Conservation (phyloP, 2,888 invertebrate genomes). For the Ceramica pisi region DNA sequence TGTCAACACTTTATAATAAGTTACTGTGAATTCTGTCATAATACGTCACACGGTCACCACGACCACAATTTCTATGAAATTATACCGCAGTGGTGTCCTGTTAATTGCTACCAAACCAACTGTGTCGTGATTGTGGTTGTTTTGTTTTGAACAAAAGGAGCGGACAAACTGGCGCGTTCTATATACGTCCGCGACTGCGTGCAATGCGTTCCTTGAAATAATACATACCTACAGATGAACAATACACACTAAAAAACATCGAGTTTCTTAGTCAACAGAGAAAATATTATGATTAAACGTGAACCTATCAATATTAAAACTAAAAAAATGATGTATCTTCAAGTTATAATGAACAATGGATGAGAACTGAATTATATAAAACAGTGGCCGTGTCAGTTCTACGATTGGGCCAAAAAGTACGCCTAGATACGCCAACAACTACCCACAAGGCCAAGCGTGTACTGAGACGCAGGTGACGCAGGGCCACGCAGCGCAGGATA, state of each 20-base stretch:
- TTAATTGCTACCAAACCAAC: constrained; percentile 19
- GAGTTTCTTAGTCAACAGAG: too few relatives aligned
- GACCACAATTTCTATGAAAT: constrained; percentile 35
- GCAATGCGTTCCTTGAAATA: background rate
- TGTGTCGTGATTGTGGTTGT: constrained; percentile 23
- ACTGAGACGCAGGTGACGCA: too few relatives aligned
- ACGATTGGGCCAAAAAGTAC: background rate
- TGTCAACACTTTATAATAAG: constrained; percentile 18
- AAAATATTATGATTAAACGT: too few relatives aligned
- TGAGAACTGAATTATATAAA: too few relatives aligned
- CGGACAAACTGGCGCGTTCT: background rate
- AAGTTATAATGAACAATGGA: too few relatives aligned
- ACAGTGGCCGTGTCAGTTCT: background rate
- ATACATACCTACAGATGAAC: too few relatives aligned
- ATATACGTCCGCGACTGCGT: background rate
- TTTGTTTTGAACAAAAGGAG: constrained; percentile 5
- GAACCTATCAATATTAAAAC: too few relatives aligned
- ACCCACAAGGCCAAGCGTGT: too few relatives aligned
- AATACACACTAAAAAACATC: too few relatives aligned
- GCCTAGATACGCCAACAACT: background rate
- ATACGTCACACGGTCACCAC: constrained; percentile 12
- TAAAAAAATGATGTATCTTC: too few relatives aligned
- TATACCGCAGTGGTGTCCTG: constrained; percentile 30
- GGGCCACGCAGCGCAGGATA: too few relatives aligned
- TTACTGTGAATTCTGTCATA: constrained; percentile 30